These are phyloP conservation scores for Gnatocerus cornutus DNA, from an alignment of 2,888 invertebrate genomes.

Conservation along the genomic window DNA sequence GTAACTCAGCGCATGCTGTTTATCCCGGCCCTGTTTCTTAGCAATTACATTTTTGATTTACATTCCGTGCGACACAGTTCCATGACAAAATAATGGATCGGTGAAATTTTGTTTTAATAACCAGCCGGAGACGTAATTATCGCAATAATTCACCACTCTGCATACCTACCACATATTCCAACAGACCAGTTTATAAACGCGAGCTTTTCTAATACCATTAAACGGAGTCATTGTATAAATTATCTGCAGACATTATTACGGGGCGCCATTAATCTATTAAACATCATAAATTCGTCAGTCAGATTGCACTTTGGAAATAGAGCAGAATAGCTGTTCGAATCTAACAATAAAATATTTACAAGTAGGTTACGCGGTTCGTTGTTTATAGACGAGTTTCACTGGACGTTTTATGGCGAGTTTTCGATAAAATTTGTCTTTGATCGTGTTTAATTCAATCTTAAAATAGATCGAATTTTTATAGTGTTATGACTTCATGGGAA, in stretches of 20 bases:
- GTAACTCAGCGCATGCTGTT: background rate
- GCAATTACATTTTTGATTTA: constrained; percentile 37
- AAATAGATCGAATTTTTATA: constrained; percentile 15
- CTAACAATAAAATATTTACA: constrained; percentile 35
- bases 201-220: constrained; percentile 38
- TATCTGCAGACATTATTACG: constrained; percentile 27
- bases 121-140: constrained; percentile 32
- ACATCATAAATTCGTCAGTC: constrained; percentile 31
- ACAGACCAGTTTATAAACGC: constrained; percentile 30
- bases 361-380: constrained; percentile 32
- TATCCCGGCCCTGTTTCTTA: constrained; percentile 8
- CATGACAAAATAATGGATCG: constrained; percentile 34
- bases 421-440: constrained; percentile 34
- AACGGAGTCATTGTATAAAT: constrained; percentile 27
- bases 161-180: constrained; percentile 32
- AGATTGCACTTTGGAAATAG: constrained; percentile 31
- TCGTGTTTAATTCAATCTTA: constrained; percentile 17
- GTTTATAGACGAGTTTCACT: constrained; percentile 28
- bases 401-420: constrained; percentile 16
- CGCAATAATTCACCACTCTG: constrained; percentile 34
- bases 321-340: constrained; percentile 31
- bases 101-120: constrained; percentile 42
- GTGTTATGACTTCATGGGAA: background rate
- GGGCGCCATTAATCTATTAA: constrained; percentile 30
- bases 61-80: constrained; percentile 25